These are phyloP conservation scores for Melieria crassipennis DNA, from an alignment of 2,888 invertebrate species.

Conservation along the genomic window DNA sequence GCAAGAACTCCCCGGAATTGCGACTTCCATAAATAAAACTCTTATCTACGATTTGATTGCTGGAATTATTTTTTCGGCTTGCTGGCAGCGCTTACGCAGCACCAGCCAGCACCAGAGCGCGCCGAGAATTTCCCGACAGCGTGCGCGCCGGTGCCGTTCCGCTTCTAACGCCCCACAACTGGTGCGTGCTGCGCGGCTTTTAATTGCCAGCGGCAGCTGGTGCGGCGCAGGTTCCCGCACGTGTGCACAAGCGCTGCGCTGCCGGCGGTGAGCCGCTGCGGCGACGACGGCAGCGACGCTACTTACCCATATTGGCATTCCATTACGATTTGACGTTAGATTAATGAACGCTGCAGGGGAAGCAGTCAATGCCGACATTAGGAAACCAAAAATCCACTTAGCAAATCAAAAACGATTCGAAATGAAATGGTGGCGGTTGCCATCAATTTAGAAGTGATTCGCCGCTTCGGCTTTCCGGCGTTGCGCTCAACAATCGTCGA, in stretches of 20 bases:
- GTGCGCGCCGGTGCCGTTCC: background rate
- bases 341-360: background rate
- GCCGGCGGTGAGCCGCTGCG: background rate
- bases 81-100: no score
- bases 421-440: background rate
- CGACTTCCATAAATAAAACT: background rate
- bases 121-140: no score
- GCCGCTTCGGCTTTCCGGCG: no score
- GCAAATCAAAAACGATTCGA: background rate
- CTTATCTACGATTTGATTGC: no score
- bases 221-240: background rate
- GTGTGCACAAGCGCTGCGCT: background rate
- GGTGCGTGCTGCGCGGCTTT: background rate
- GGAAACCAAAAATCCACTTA: background rate
- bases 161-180: background rate
- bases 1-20: background rate
- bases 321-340: slow-evolving; percentile 2
- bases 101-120: no score
- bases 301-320: background rate
- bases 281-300: background rate
- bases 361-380: background rate
- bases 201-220: background rate
- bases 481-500: no score
- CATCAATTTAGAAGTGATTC: no score
- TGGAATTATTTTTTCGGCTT: no score